Evolutionary conservation across 2,113 vertebrate species (phyloP).

Genomic region (Tylochromis polylepis): DNA sequence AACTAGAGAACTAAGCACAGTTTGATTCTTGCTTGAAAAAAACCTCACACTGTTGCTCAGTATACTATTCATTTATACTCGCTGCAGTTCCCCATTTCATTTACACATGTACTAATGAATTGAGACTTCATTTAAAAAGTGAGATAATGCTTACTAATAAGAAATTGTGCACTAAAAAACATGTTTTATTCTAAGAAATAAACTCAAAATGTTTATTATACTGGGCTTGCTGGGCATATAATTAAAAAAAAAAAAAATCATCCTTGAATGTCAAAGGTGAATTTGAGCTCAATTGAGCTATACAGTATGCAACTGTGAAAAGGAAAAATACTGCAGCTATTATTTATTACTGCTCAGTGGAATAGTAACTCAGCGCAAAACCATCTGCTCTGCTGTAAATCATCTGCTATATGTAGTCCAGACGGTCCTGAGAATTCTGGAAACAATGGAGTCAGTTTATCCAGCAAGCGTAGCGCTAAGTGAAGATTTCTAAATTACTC

Average conservation of each 20-base stretch:
- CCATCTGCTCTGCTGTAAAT: not conserved
- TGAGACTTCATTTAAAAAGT: not conserved
- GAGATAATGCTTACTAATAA: not conserved
- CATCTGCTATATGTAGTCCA: not conserved
- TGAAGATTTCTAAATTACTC: not conserved
- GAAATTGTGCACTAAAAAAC: not conserved
- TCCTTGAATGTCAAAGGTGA: not conserved
- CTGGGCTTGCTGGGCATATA: not conserved
- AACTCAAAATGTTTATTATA: not conserved
- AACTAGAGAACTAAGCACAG: not conserved
- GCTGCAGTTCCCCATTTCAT: not conserved
- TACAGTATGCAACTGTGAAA: too few relatives aligned
- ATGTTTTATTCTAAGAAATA: not conserved
- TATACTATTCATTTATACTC: not conserved
- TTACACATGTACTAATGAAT: not conserved
- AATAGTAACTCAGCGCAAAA: not conserved
- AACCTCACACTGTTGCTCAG: not conserved
- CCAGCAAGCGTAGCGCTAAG: not conserved
- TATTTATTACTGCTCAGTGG: too few relatives aligned
- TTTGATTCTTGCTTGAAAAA: not conserved
- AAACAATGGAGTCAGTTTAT: not conserved
- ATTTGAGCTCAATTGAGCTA: too few relatives aligned
- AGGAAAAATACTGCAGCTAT: too few relatives aligned
- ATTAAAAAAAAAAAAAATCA: not conserved
- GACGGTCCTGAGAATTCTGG: not conserved